Evolutionary conservation across 2,797 vertebrate genomes (phyloP), one percentile per base, ranked within the genome.

Genomic region (Emydoidea blandingii): DNA sequence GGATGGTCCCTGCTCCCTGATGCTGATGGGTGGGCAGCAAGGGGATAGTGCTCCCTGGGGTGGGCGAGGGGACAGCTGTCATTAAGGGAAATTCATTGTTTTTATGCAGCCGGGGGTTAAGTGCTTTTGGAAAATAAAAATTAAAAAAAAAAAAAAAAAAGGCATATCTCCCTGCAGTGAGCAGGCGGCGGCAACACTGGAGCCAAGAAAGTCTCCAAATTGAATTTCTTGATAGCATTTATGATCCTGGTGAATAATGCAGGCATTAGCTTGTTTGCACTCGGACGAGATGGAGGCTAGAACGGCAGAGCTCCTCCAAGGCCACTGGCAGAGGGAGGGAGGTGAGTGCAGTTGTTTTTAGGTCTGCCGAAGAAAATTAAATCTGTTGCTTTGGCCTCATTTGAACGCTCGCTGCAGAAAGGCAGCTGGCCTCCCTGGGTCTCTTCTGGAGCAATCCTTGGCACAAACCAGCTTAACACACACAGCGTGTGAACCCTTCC

Each of bases 141-240:
- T 78, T 16, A 65, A 88, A 85, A 89, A 89, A 92, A 89, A 92
- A 44, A 83, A 90, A 94, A 5, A 37, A 78, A 83, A 90, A 79
- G 81, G 8, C 56, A 54, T 57, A 78, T 72, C 50, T 88, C 85
- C 91, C 81, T 83, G 79, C 82, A 56, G 78, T 50, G 83, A 79
- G 56, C 53, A 83, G 87, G 93, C 57, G 44, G 12, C 76, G 62
- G 76, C n/a, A 37, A 29, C 57, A 2, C 5, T 0, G 2, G 68
- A 90, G 86, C 88, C 76, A 9, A 89, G 93, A 81, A 95, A 83
- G 72, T 79, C 59, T 62, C 80, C 86, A 49, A 37, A 57, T 6
- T 44, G 49, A 88, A 81, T 89, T 88, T 96, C 89, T 76, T 59
- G 78, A 85, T 92, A 79, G 86, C 52, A 2, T 89, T 90, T 59